phyloP scores from a whole-genome alignment of 2,888 invertebrate genomes.

The Drosophila koepferae region DNA sequence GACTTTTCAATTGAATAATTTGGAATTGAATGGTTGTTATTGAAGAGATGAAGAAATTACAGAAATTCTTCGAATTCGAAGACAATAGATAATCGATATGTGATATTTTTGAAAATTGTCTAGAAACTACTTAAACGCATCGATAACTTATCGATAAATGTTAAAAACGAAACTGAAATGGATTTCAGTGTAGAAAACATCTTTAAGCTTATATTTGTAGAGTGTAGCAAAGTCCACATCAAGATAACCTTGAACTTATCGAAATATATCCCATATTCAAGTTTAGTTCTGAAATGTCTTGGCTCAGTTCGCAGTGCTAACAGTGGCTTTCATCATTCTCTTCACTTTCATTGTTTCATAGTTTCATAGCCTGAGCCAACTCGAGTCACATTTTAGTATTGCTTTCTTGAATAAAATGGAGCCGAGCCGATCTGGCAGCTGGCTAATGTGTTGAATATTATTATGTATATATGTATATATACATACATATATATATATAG shows the following conservation, averaged over 20 bases:
- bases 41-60: no score
- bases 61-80: no score
- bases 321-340: not conserved
- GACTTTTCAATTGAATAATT: not conserved
- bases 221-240: no score
- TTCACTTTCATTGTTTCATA: not conserved
- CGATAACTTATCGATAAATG: no score
- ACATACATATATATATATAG: constrained; percentile 4
- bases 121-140: no score
- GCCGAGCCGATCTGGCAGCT: constrained; percentile 46
- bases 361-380: constrained; percentile 39
- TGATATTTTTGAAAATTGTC: not conserved
- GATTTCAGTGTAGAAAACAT: not conserved
- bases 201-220: not conserved
- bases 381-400: constrained; percentile 71
- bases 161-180: no score
- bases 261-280: not conserved
- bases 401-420: constrained; percentile 68
- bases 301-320: not conserved
- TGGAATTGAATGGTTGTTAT: no score
- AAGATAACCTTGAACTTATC: not conserved
- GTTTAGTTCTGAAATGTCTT: not conserved
- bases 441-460: constrained; percentile 54
- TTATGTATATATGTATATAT: constrained; percentile 18
- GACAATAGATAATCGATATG: not conserved